Base-by-base conservation (phyloP, 2,113 vertebrate species). In the Tragelaphus buxtoni region DNA sequence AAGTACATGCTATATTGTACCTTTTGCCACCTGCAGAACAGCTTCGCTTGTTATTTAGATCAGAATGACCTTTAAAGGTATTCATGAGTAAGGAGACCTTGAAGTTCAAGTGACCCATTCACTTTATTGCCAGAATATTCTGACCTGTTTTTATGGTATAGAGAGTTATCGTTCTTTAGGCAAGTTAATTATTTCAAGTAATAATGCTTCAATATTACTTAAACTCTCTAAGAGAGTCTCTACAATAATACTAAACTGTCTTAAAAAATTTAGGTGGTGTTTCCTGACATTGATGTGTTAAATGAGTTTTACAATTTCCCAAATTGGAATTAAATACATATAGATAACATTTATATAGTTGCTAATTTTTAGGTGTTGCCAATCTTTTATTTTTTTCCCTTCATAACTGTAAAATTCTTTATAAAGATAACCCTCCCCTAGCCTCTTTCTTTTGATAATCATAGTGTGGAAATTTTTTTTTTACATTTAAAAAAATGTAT, bases 401-500 rank as follows among this genome's bases (percentile, higher is more conserved):
- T 92, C 13, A 61, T 83, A 90, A 39, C 32, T 82, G 5, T 51
- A 84, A 82, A 76, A 83, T 65, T 85, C 17, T 85, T 93, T 92
- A 53, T 84, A 82, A 69, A 65, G 35, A 1, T 58, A 94, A 26
- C 24, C 26, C 7, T 83, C 49, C 17, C 8, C 35, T 69, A 22
- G 13, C 42, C 32, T 69, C 42, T 76, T 32, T 84, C 20, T 96
- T 93, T 89, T 95, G 77, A 84, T 92, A 88, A 42, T 35, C 9
- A 53, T 58, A 39, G 7, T 61, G 22, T 82, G 12, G 63, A 85
- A 42, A 55, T 35, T 69, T 10, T 35, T 88, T 82, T 89, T 63
- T 56, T 74, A 42, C 22, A 42, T 74, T 39, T 24, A 86, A 45
- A 84, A 72, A 6, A 63, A 35, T 0, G 3, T 7, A 45, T 13